A percentile compares a stretch with the other conserved stretches of the same genome.
Evolutionary conservation across 1,140 invertebrate genomes (phyloP).

Genomic region (Drosophila takahashii): DNA sequence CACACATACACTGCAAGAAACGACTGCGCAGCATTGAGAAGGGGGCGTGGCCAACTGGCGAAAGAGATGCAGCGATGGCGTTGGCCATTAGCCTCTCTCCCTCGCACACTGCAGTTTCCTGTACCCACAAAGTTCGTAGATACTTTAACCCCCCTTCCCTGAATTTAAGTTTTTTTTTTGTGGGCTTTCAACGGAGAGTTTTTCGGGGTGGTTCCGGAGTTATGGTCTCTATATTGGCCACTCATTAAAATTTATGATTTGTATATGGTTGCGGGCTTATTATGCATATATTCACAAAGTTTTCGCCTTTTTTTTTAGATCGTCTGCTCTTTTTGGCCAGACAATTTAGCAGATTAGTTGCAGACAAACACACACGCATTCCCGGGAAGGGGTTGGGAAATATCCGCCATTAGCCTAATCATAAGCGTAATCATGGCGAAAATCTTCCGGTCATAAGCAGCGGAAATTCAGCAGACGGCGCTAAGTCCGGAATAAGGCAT

Average conservation of each 20-base stretch:
- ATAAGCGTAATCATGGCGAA: constrained; percentile 73
- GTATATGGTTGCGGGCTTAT: constrained; percentile 71
- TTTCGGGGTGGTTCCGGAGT: constrained; percentile 31
- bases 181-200: neutral
- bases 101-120: constrained; percentile 67
- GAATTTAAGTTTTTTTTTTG: neutral
- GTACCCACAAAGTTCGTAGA: constrained; percentile 22
- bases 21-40: constrained; percentile 61
- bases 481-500: constrained; percentile 55
- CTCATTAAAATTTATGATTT: constrained; percentile 83
- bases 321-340: constrained; percentile 48
- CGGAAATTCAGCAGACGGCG: constrained; percentile 74
- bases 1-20: constrained; percentile 28
- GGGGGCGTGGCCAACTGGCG: constrained; percentile 57
- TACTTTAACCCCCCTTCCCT: constrained; percentile 18
- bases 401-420: constrained; percentile 78
- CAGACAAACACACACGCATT: constrained; percentile 53
- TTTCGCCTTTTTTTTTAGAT: constrained; percentile 17
- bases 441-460: constrained; percentile 79
- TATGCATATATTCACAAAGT: constrained; percentile 54
- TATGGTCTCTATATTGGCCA: constrained; percentile 42
- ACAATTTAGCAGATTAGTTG: constrained; percentile 82
- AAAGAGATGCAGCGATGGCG: constrained; percentile 61
- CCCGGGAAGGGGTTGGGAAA: constrained; percentile 66
- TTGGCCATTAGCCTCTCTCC: constrained; percentile 36